Evolutionary conservation across 2,113 vertebrate genomes (phyloP).

Genomic region (Peromyscus californicus): DNA sequence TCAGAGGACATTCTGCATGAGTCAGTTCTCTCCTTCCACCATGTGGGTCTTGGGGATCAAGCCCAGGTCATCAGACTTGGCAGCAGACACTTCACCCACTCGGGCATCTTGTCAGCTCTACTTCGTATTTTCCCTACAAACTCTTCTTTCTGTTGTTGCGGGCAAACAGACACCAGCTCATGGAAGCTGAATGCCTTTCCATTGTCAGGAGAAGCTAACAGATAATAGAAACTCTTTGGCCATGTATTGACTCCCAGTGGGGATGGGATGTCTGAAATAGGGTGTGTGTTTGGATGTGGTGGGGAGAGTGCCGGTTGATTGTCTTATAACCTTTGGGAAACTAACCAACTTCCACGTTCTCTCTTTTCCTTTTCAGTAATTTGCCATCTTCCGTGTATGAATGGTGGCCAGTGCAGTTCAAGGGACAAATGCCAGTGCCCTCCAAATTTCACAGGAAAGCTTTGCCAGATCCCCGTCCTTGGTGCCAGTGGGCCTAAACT

Average conservation of each 20-base stretch:
- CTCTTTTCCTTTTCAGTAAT: conserved; percentile 92
- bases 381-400: conserved; percentile 98
- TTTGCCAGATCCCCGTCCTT: conserved; percentile 95
- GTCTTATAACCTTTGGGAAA: not conserved
- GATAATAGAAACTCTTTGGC: not conserved
- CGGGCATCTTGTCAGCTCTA: not conserved
- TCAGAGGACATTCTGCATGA: not conserved
- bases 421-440: conserved; percentile 98
- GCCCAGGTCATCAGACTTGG: not conserved
- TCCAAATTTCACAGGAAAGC: conserved; percentile 97
- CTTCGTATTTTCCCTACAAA: not conserved
- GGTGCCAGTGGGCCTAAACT: conserved; percentile 86
- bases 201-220: not conserved
- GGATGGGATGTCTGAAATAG: not conserved
- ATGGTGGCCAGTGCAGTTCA: conserved; percentile 96
- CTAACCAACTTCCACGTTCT: conserved; percentile 70
- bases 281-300: not conserved
- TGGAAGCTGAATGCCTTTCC: not conserved
- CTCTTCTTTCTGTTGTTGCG: not conserved
- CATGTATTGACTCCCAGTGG: not conserved
- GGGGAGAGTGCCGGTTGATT: not conserved
- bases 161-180: not conserved
- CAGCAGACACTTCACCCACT: not conserved
- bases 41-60: not conserved
- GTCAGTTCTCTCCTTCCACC: not conserved